Evolutionary conservation across 1,140 invertebrate genomes (phyloP).

Genomic region (Hycleus cichorii): DNA sequence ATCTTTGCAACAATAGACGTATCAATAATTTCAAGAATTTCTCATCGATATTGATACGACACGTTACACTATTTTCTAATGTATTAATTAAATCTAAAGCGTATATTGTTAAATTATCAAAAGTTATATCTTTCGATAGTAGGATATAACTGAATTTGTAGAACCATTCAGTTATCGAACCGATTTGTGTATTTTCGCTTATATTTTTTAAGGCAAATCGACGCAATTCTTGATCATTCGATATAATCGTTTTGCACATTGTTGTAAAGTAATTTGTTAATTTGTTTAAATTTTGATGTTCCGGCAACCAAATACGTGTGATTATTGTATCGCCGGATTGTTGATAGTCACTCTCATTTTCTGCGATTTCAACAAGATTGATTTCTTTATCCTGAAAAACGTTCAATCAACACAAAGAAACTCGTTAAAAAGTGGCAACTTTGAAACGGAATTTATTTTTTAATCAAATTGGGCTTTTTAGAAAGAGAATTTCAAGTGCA

Average conservation of each 20-base stretch:
- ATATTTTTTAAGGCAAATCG: slow-evolving; percentile 31
- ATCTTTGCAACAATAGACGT: slow-evolving; percentile 29
- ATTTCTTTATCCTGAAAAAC: slow-evolving; percentile 29
- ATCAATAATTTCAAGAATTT: slow-evolving; percentile 34
- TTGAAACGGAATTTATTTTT: no score
- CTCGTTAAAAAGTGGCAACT: no score
- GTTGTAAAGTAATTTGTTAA: slow-evolving; percentile 32
- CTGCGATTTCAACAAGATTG: slow-evolving; percentile 31
- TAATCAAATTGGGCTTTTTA: no score
- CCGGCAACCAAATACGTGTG: slow-evolving; percentile 28
- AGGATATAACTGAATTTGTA: slow-evolving; percentile 38
- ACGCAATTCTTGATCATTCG: slow-evolving; percentile 25
- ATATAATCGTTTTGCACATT: slow-evolving; percentile 30
- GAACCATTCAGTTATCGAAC: slow-evolving; percentile 36
- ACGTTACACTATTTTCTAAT: slow-evolving; percentile 32
- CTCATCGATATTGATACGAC: slow-evolving; percentile 24
- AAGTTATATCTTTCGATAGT: slow-evolving; percentile 34
- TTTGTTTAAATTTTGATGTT: slow-evolving; percentile 16
- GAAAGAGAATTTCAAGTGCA: no score
- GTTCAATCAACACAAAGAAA: not conserved
- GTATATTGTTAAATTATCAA: slow-evolving; percentile 29
- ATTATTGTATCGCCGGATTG: slow-evolving; percentile 28
- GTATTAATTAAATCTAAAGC: slow-evolving; percentile 32
- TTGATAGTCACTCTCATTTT: slow-evolving; percentile 23
- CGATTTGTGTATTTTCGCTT: slow-evolving; percentile 30